A percentile compares a stretch with the other conserved stretches of the same genome.
These are phyloP conservation scores for Oreochromis grahami DNA, from an alignment of 2,797 vertebrate species.

Conservation along the genomic window DNA sequence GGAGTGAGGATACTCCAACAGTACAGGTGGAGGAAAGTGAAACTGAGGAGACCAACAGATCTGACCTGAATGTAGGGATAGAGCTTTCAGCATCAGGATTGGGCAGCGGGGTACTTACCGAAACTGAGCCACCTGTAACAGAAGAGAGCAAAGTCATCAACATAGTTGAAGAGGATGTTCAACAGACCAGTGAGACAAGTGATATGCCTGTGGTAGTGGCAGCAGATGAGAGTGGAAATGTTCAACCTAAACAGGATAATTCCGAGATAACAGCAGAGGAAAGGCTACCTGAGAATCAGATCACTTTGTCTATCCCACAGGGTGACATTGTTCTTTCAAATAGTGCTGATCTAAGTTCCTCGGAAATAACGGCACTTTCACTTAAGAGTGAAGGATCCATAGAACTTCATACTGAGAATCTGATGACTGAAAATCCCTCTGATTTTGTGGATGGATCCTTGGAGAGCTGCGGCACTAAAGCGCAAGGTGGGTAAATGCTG, in stretches of 20 bases:
- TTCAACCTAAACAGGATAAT: not conserved
- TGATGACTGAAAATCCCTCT: not conserved
- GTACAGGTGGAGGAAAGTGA: not conserved
- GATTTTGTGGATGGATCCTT: slow-evolving; percentile 16
- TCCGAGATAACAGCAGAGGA: not conserved
- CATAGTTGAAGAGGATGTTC: not conserved
- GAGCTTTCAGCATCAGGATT: slow-evolving; percentile 13
- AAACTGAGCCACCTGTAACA: not conserved
- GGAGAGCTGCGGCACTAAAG: not conserved
- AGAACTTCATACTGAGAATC: not conserved
- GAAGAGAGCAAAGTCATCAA: not conserved
- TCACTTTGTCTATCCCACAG: not conserved
- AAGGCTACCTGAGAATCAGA: slow-evolving; percentile 5
- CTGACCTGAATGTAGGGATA: not conserved
- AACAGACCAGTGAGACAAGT: not conserved
- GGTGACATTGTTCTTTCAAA: not conserved
- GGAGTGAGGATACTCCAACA: not conserved
- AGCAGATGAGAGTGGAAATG: not conserved
- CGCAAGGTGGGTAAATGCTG: slow-evolving; percentile 47
- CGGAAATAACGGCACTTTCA: not conserved
- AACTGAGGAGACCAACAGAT: not conserved
- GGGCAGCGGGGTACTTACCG: not conserved
- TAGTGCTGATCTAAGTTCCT: not conserved
- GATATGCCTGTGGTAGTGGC: not conserved
- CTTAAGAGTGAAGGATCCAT: not conserved